A percentile compares a stretch with the other conserved stretches of the same genome.
These are phyloP conservation scores for Lycorma delicatula DNA, from an alignment of 1,140 invertebrate species.

Conservation along the genomic window DNA sequence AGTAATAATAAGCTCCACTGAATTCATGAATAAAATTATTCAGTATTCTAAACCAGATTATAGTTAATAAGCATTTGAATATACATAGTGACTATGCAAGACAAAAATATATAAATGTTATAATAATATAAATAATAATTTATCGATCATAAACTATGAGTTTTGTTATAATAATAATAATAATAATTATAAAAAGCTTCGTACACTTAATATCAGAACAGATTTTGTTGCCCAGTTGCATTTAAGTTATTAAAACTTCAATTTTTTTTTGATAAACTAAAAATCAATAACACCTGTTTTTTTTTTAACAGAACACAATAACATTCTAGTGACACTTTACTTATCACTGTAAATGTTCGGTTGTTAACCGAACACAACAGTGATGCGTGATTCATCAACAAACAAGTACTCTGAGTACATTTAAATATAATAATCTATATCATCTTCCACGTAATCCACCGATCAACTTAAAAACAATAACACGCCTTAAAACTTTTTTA, in stretches of 20 bases:
- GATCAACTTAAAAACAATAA: not conserved
- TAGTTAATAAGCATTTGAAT: too few relatives aligned
- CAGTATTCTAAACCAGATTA: too few relatives aligned
- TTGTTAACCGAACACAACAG: too few relatives aligned
- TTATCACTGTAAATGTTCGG: not conserved
- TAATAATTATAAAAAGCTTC: not conserved
- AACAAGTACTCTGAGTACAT: conserved; percentile 1
- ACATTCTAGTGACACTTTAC: not conserved
- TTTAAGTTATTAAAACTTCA: conserved; percentile 7
- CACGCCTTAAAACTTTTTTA: not conserved
- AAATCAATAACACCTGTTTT: not conserved
- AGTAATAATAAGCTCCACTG: too few relatives aligned
- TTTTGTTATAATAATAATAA: not conserved
- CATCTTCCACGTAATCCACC: not conserved
- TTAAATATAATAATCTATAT: not conserved
- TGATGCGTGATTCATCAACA: not conserved
- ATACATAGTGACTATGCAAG: not conserved
- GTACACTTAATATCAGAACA: not conserved
- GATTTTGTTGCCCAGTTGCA: conserved; percentile 11
- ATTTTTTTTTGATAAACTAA: conserved; percentile 9
- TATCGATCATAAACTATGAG: not conserved
- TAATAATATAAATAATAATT: not conserved
- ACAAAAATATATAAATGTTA: not conserved
- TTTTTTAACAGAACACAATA: conserved; percentile 8
- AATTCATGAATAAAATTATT: too few relatives aligned